Percentiles rank a stretch among this genome's conserved stretches.
phyloP scores from a whole-genome alignment of 30 jellyfish, hydroid and myxozoan genomes.

The Kudoa iwatai region DNA sequence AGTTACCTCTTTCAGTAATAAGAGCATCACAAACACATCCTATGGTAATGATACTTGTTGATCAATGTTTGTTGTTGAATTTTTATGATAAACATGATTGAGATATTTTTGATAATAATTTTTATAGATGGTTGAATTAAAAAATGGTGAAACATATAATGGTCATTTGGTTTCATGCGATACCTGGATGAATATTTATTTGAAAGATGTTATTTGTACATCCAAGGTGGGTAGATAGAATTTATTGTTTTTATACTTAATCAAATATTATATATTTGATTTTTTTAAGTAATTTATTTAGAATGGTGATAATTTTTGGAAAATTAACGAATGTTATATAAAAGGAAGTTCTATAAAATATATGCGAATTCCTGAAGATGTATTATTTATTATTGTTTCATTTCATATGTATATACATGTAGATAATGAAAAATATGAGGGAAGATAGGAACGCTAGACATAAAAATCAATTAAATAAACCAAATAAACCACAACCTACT shows the following conservation, averaged over 20 bases:
- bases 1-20: slow-evolving; percentile 52
- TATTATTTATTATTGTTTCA: slow-evolving; percentile 1
- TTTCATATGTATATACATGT: too few relatives aligned
- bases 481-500: too few relatives aligned
- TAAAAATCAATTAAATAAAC: too few relatives aligned
- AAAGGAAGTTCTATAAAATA: slow-evolving; percentile 60
- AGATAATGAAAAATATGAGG: too few relatives aligned
- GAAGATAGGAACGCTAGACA: too few relatives aligned
- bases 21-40: slow-evolving; percentile 72
- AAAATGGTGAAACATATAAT: slow-evolving; percentile 84
- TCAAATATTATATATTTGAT: not conserved
- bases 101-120: not conserved
- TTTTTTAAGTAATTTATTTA: slow-evolving; percentile 1
- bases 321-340: slow-evolving; percentile 56
- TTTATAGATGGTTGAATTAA: slow-evolving; percentile 30
- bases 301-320: slow-evolving; percentile 92
- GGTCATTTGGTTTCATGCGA: slow-evolving; percentile 64
- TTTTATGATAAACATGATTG: not conserved
- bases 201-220: slow-evolving; percentile 74
- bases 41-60: slow-evolving; percentile 11
- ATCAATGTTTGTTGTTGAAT: not conserved
- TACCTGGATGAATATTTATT: slow-evolving; percentile 52
- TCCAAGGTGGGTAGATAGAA: slow-evolving; percentile 20
- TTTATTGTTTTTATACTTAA: not conserved
- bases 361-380: slow-evolving; percentile 76